Evolutionary conservation across 35 echinoderm and acorn worm genomes (phyloP).

Genomic region (Anneissia japonica): DNA sequence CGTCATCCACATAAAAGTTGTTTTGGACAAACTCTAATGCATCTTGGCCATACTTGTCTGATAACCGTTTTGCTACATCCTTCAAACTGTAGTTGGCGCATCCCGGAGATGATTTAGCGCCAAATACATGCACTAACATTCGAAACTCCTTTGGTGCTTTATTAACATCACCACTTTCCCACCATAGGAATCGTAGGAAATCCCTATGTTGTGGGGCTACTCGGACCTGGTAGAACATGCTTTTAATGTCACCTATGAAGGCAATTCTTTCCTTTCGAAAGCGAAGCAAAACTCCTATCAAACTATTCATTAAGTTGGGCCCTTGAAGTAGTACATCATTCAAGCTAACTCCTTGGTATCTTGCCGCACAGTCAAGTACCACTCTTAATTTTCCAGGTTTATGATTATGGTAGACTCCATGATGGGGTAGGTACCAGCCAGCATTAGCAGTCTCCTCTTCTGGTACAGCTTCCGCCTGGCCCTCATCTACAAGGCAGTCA

Average conservation of each 20-base stretch:
- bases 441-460: neutral
- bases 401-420: neutral
- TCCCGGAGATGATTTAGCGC: neutral
- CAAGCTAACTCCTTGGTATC: neutral
- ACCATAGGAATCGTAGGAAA: conserved; percentile 37
- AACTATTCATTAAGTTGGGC: conserved; percentile 12
- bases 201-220: conserved; percentile 9
- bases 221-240: conserved; percentile 27
- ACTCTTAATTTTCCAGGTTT: neutral
- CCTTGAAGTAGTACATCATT: conserved; percentile 30
- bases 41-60: neutral
- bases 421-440: conserved; percentile 6
- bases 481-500: neutral
- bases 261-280: conserved; percentile 41
- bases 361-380: neutral
- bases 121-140: conserved; percentile 19
- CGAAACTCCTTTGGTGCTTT: conserved; percentile 10
- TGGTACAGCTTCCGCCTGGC: conserved; percentile 5
- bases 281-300: conserved; percentile 24
- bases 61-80: neutral
- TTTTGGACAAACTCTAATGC: neutral
- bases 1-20: conserved; percentile 69
- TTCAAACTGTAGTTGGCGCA: neutral
- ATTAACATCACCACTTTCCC: conserved; percentile 20
- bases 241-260: conserved; percentile 28